Evolutionary conservation across 2,888 invertebrate species (phyloP).

Genomic region (Oscheius sp.): DNA sequence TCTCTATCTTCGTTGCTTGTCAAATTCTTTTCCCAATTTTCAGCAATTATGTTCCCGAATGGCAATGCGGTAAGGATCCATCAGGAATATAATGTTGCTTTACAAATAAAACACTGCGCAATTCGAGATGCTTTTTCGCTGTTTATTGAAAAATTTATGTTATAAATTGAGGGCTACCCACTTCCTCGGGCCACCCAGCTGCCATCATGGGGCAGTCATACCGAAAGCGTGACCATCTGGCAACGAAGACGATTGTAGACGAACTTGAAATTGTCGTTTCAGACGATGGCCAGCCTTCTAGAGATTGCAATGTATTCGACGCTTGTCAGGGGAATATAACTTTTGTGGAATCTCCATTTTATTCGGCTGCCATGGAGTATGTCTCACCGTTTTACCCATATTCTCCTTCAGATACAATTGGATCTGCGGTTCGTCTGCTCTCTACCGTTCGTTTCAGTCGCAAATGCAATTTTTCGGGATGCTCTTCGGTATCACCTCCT

Average conservation of each 20-base stretch:
- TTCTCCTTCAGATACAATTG: conserved; percentile 53
- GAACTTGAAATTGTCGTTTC: neutral
- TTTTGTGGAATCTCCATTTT: conserved; percentile 49
- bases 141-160: too few species aligned
- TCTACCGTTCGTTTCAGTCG: conserved; percentile 52
- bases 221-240: neutral
- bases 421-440: conserved; percentile 57
- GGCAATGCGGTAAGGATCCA: conserved; percentile 41
- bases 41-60: conserved; percentile 64
- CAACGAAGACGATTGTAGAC: neutral
- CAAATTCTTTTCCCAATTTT: conserved; percentile 67
- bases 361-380: conserved; percentile 61
- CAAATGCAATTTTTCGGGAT: conserved; percentile 60
- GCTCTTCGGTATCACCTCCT: conserved; percentile 55
- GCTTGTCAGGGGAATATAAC: conserved; percentile 34
- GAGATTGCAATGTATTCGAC: conserved; percentile 50
- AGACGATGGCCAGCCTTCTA: conserved; percentile 6
- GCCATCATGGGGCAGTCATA: neutral
- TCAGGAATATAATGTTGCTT: too few species aligned
- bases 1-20: conserved; percentile 65
- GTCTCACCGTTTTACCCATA: neutral
- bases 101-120: too few species aligned
- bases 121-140: too few species aligned
- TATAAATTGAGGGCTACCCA: too few species aligned
- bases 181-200: neutral